Conservation (phyloP, 2,888 invertebrate genomes). For the Sylvicola cinctus region DNA sequence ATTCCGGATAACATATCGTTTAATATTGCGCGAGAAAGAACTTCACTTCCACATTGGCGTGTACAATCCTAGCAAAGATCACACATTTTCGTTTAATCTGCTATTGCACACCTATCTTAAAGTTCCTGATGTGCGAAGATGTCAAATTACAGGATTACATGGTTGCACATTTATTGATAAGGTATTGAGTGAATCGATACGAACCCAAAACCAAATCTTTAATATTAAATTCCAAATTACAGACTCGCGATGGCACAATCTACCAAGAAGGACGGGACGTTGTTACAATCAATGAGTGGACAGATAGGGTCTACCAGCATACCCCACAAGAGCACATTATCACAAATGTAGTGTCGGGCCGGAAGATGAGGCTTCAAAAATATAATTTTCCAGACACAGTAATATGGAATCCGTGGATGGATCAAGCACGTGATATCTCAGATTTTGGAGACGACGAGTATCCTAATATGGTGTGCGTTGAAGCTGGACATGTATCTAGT, state of each 20-base stretch:
- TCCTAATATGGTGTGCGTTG: slow-evolving; percentile 91
- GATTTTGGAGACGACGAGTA: slow-evolving; percentile 97
- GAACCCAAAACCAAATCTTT: slow-evolving; percentile 1
- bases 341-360: slow-evolving; percentile 76
- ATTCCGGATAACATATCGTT: slow-evolving; percentile 81
- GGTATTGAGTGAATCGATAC: slow-evolving; percentile 27
- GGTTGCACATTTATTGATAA: slow-evolving; percentile 80
- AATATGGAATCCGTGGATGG: slow-evolving; percentile 94
- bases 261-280: slow-evolving; percentile 83
- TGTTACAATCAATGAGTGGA: slow-evolving; percentile 79
- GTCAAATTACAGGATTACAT: slow-evolving; percentile 81
- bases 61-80: slow-evolving; percentile 82
- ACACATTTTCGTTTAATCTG: slow-evolving; percentile 79
- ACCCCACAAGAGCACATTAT: slow-evolving; percentile 84
- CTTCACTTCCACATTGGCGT: slow-evolving; percentile 84
- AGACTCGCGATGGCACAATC: slow-evolving; percentile 67
- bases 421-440: slow-evolving; percentile 75
- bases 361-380: slow-evolving; percentile 83
- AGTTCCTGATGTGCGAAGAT: slow-evolving; percentile 80
- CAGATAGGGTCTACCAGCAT: slow-evolving; percentile 83
- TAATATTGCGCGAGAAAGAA: slow-evolving; percentile 79
- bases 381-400: slow-evolving; percentile 92
- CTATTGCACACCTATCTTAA: slow-evolving; percentile 89
- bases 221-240: slow-evolving; percentile 9
- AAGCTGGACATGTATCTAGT: slow-evolving; percentile 75